Percentiles rank a stretch among this genome's conserved stretches.
phyloP scores from a whole-genome alignment of 1,140 invertebrate genomes.

The Drosophila lowei region DNA sequence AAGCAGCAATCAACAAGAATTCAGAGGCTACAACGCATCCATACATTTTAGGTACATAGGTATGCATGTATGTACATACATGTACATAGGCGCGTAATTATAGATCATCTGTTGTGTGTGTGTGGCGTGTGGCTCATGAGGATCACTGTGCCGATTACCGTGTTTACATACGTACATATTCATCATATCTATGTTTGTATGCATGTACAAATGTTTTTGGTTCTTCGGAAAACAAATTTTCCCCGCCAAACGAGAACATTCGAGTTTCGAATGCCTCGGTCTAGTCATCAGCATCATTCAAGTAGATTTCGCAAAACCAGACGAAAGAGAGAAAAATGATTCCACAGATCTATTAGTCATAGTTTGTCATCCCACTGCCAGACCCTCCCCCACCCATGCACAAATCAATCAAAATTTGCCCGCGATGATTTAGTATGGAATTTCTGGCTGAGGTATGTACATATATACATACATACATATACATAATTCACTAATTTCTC shows the following conservation, averaged over 20 bases:
- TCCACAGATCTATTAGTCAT: constrained; percentile 20
- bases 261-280: constrained; percentile 3
- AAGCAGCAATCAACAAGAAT: constrained; percentile 19
- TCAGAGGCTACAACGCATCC: constrained; percentile 1
- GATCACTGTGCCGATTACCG: background rate
- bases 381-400: constrained; percentile 10
- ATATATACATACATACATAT: constrained; percentile 7
- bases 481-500: constrained; percentile 48
- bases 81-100: too few species aligned
- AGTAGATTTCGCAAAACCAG: constrained; percentile 2
- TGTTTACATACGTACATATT: too few species aligned
- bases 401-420: constrained; percentile 75
- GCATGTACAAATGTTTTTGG: too few species aligned
- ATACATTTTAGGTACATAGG: background rate
- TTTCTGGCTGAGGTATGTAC: constrained; percentile 69
- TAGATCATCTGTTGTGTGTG: background rate
- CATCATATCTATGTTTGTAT: too few species aligned
- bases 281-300: too few species aligned
- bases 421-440: constrained; percentile 72
- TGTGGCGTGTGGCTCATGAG: background rate
- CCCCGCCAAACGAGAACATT: constrained; percentile 39
- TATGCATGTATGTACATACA: too few species aligned
- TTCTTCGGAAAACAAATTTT: constrained; percentile 29
- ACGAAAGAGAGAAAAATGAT: constrained; percentile 4
- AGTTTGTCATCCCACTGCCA: constrained; percentile 48